These are phyloP conservation scores for Notolabrus celidotus DNA, from an alignment of 2,797 vertebrate species.

Conservation along the genomic window DNA sequence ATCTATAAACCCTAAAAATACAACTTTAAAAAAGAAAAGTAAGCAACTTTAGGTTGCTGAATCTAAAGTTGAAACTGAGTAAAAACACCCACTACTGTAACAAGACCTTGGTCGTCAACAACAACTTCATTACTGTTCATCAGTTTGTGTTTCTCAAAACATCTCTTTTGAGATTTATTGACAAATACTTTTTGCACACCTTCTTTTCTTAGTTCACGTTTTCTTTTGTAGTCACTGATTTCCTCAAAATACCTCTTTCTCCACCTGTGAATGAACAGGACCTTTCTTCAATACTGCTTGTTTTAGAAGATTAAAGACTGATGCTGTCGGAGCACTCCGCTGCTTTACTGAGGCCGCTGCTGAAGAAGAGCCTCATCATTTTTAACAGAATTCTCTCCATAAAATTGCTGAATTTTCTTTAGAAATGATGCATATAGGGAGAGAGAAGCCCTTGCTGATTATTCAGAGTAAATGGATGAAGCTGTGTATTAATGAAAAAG, in stretches of 20 bases:
- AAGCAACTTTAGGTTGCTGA: no score
- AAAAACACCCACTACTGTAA: no score
- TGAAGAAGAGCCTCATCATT: conserved; percentile 15
- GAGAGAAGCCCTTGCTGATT: not conserved
- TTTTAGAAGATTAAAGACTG: conserved; percentile 20
- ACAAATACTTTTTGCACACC: no score
- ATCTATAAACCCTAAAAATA: no score
- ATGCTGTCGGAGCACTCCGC: conserved; percentile 25
- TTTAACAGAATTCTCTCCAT: conserved; percentile 13
- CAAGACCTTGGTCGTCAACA: no score
- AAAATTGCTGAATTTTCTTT: conserved; percentile 17
- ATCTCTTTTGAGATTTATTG: not conserved
- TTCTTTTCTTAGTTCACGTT: not conserved
- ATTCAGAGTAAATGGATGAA: conserved; percentile 4
- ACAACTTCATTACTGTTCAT: not conserved
- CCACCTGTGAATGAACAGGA: not conserved
- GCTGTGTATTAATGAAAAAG: not conserved
- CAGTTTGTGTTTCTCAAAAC: conserved; percentile 8
- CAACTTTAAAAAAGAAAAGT: no score
- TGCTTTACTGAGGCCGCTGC: conserved; percentile 7
- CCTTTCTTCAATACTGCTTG: not conserved
- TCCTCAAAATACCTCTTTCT: not conserved
- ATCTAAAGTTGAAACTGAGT: no score
- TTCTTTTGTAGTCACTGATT: not conserved
- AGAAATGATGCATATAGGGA: not conserved